Base-by-base conservation (phyloP, 2,113 vertebrate genomes). In the Cardinalis cardinalis region DNA sequence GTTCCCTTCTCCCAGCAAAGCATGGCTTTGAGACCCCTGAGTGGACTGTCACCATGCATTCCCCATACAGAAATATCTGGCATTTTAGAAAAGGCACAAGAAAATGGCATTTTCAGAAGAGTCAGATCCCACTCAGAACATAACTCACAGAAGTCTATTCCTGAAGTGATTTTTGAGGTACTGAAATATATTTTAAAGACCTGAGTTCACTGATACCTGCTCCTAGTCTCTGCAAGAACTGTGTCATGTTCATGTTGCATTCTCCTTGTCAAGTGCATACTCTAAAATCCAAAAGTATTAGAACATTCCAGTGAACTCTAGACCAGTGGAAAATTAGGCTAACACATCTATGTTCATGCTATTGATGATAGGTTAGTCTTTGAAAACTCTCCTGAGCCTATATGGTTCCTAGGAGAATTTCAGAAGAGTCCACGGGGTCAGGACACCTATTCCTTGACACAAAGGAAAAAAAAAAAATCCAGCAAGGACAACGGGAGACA, bases 11-110 rank as follows among this genome's bases (percentile, higher is more conserved):
- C 51, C 12, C 32, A 51, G 65, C 20, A 64, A 80, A 88, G 65
- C 72, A 74, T 21, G 48, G 29, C 29, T 85, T 87, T 76, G 70
- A 91, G 85, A 87, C 51, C 55, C 63, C 74, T 87, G 58, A 61
- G 60, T 46, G 34, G 41, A 82, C 48, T 82, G 51, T 48, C 76
- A 82, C 59, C 48, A 82, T 75, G 69, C 59, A 78, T 38, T 3
- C 72, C 16, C 23, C 32, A 9, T 1, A 53, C 10, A n/a, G 69
- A 92, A 86, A 68, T 23, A 93, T 46, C 79, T 81, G 89, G 65
- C 38, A 72, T 60, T 90, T 92, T 93, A 95, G 51, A 91, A 96
- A 96, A 97, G 82, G 75, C 79, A 95, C 88, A 44, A 56, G 34
- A 77, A 82, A 81, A 88, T 46, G 29, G 46, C 71, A 84, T 95